Evolutionary conservation across 2,113 vertebrate genomes (phyloP), one percentile per base, ranked within the genome.

Genomic region (Dolichotis patagonum): DNA sequence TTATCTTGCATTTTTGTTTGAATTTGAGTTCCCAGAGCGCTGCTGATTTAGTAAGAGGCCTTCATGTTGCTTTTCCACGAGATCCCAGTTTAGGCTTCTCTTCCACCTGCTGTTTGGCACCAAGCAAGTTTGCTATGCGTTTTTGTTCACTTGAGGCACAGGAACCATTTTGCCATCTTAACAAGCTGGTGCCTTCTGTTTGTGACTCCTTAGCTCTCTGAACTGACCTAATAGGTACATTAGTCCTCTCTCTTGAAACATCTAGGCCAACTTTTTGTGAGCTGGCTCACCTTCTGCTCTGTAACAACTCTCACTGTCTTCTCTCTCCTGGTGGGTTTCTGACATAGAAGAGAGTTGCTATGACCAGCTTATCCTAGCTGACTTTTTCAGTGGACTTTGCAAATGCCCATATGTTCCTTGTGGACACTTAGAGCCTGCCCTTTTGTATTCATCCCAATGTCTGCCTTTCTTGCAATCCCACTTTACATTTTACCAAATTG

Each of bases 301-400:
- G 0, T n/a, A 32, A 22, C 7, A 4, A 0, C 14, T 41, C 46
- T 52, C 1, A 8, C 24, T 14, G 43, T 32, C 32, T 1, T 35
- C 11, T n/a, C 35, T 65, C 43, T 83, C 26, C 26, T 38, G 49
- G 6, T 22, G 41, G 49, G 30, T 38, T 5, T 63, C 32, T 19
- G 2, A 2, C 67, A 7, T 67, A 41, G 1, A 24, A 26, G 10
- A 46, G 9, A 35, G 41, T 1, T 30, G 32, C n/a, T 4, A 4
- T 7, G 6, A 35, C 1, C 19, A 26, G 71, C 5, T 16, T 14
- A 8, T 28, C 4, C 35, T 20, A 4, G n/a, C n/a, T 43, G 26
- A 35, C 22, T 1, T 13, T 32, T n/a, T 3, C 16, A 3, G 16
- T 5, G 30, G n/a, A 10, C 41, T 93, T 82, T 54, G 9, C 14